Conservation (phyloP, 2,888 invertebrate species). For the Drosophila putrida region DNA sequence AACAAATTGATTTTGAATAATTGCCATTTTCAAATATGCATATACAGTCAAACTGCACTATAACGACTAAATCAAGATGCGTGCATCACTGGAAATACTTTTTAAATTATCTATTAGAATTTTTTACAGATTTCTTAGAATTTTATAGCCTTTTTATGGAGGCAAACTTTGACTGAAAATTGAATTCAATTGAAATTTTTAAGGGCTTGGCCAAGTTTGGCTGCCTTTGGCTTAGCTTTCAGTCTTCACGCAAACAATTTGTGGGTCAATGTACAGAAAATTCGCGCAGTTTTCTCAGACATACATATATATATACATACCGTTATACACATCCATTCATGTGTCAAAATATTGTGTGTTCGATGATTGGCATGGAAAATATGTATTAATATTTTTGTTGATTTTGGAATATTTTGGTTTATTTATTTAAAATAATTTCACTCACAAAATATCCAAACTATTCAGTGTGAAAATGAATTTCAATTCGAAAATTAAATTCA, state of each 20-base stretch:
- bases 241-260: conserved; percentile 37
- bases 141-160: conserved; percentile 10
- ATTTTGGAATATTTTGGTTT: conserved; percentile 31
- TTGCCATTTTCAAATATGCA: neutral
- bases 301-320: neutral
- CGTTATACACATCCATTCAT: conserved; percentile 1
- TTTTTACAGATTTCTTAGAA: neutral
- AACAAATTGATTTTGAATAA: conserved; percentile 10
- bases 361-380: conserved; percentile 44
- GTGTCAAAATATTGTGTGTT: conserved; percentile 20
- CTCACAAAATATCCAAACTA: conserved; percentile 10
- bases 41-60: neutral
- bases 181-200: conserved; percentile 6
- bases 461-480: conserved; percentile 19
- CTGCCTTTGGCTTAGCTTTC: conserved; percentile 8
- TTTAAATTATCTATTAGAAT: neutral
- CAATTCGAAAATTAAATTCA: conserved; percentile 11
- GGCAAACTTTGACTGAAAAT: conserved; percentile 4
- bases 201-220: conserved; percentile 45
- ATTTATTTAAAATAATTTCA: conserved; percentile 41
- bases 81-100: neutral
- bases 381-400: conserved; percentile 18
- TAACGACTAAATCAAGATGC: neutral
- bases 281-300: conserved; percentile 17
- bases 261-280: conserved; percentile 48